A percentile compares a stretch with the other conserved stretches of the same genome.
Evolutionary conservation across 2,888 invertebrate species (phyloP).

Genomic region (Patella pellucida): DNA sequence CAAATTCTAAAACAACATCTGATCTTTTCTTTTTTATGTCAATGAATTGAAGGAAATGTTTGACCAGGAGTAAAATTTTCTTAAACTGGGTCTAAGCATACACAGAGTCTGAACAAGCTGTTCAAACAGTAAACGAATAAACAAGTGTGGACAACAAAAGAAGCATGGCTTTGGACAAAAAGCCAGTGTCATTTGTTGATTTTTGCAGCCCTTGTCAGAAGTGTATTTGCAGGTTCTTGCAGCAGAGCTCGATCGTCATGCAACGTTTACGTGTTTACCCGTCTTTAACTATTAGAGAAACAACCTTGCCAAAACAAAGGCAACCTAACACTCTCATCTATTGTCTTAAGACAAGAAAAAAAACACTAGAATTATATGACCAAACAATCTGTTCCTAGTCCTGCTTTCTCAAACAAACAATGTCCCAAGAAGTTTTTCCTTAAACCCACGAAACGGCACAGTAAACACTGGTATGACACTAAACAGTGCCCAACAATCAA

Average conservation of each 20-base stretch:
- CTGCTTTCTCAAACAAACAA: background rate
- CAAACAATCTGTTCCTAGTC: constrained; percentile 5
- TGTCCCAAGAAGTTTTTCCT: background rate
- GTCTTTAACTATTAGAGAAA: background rate
- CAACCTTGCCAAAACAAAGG: constrained; percentile 1
- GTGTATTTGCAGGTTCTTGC: background rate
- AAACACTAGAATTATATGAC: background rate
- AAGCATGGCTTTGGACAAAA: background rate
- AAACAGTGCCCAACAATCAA: too few relatives aligned
- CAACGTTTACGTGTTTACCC: background rate
- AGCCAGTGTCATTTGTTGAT: constrained; percentile 1
- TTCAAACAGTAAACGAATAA: background rate
- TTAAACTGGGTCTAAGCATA: too few relatives aligned
- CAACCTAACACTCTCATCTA: background rate
- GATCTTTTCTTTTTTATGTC: too few relatives aligned
- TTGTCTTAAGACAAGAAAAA: background rate
- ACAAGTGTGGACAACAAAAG: background rate
- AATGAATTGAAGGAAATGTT: too few relatives aligned
- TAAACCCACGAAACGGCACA: background rate
- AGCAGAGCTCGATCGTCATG: background rate
- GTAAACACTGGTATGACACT: too few relatives aligned
- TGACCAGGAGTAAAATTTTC: too few relatives aligned
- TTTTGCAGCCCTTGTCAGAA: background rate
- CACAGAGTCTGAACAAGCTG: too few relatives aligned
- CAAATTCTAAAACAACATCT: too few relatives aligned